These are phyloP conservation scores for Limenitis arthemis DNA, from an alignment of 2,888 invertebrate species.

Conservation along the genomic window DNA sequence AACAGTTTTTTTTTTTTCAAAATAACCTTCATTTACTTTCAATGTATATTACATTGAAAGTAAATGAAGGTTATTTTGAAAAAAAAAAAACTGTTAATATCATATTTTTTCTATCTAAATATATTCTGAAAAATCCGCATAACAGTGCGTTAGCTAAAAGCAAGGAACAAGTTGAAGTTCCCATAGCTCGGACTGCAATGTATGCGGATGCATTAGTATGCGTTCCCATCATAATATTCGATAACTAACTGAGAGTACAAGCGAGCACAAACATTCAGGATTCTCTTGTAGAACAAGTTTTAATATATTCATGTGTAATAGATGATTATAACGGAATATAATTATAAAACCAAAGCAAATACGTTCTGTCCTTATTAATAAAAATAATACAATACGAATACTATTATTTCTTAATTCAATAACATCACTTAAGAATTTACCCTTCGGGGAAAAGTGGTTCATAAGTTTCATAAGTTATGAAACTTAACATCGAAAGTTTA, in stretches of 20 bases:
- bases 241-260: conserved; percentile 15
- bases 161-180: conserved; percentile 11
- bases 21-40: too few relatives aligned
- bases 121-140: neutral
- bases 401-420: too few relatives aligned
- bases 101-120: neutral
- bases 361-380: too few relatives aligned
- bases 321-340: neutral
- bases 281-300: conserved; percentile 14
- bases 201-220: conserved; percentile 34
- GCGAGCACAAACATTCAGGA: conserved; percentile 15
- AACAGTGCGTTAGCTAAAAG: conserved; percentile 5
- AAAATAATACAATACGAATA: too few relatives aligned
- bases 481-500: too few relatives aligned
- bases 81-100: neutral
- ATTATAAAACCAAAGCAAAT: too few relatives aligned
- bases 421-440: too few relatives aligned
- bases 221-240: conserved; percentile 28
- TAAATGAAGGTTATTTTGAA: too few relatives aligned
- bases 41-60: too few relatives aligned
- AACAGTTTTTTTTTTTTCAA: too few relatives aligned
- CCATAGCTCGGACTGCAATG: conserved; percentile 30
- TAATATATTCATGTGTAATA: conserved; percentile 15
- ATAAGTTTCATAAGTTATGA: too few relatives aligned
- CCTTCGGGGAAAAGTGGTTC: too few relatives aligned